Base-by-base conservation (phyloP, 2,113 vertebrate species). In the Synchiropus splendidus region DNA sequence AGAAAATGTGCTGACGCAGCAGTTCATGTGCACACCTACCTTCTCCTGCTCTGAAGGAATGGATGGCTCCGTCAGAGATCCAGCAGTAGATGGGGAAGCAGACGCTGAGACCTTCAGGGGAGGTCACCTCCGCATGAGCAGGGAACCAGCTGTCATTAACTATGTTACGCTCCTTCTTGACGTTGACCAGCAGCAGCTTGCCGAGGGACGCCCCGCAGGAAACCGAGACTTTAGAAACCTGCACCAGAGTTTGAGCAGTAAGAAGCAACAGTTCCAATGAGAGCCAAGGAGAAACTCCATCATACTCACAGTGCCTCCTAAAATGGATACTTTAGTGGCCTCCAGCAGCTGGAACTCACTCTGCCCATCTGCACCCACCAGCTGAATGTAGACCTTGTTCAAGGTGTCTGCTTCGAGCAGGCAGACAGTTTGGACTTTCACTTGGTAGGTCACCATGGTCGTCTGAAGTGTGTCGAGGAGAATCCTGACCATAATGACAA, bases 51-150 rank as follows among this genome's bases (percentile, higher is more conserved):
- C 67, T 69, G 41, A 77, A 64, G 45, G 27, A 18, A 2, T 75
- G 17, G 12, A 55, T 58, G 6, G 58, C 6, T 0, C 18, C 18
- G 38, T 74, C 62, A 16, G 1, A 8, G 43, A 79, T 64, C 74
- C 72, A 81, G 18, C 42, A 47, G 67, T 80, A 72, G 45, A 79
- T 36, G 2, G 79, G 80, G 35, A 83, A 82, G 27, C 10, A 39
- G 31, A 68, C 61, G 3, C 2, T 45, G 2, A 59, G n/a, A 6
- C 58, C 58, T 8, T 73, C 67, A 0, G 72, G 70, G 5, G 58
- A 62, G 18, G 15, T 55, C 9, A 81, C 61, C 10, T 42, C 36
- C 2, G 81, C 58, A n/a, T 72, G 77, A 18, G 45, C 14, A n/a
- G 53, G 54, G 10, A 72, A 78, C 79, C 82, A 84, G 2, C 30